Base-by-base conservation (phyloP, 2,113 vertebrate genomes). In the Albula glossodonta region DNA sequence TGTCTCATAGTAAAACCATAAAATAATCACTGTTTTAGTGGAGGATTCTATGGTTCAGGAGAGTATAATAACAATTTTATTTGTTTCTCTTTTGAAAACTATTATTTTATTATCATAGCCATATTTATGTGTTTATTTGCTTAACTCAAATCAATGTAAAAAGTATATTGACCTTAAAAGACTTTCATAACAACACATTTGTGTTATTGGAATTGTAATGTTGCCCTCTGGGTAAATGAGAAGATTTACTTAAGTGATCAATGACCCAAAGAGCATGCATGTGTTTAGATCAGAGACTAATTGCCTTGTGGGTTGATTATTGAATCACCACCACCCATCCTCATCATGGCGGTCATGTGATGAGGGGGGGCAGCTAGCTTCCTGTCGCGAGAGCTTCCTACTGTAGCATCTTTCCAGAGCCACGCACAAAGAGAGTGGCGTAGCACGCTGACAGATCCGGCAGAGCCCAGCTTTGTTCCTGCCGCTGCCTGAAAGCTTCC, bases 271-370 rank as follows among this genome's bases (percentile, higher is more conserved):
- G 49, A 51, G 50, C 52, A 51, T 79, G 51, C 81, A 1, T 41
- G 1, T 88, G 87, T 87, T 90, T 82, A 92, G 86, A 92, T 92
- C 90, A 89, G 85, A 91, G 85, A 80, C 88, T 92, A 89, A 94
- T 91, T 92, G 88, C 87, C 85, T 79, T 87, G 88, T 88, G 89
- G 90, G 89, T 92, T 94, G 93, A 94, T 95, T 93, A 93, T 93
- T 90, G 90, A 88, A 85, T 87, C 56, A 66, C 60, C 60, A 19
- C 31, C 31, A 22, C 25, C 48, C 13, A 2, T 79, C 78, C 31
- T 48, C 78, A 41, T 79, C 78, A 79, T 15, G 31, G 52, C 31
- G 5, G 48, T 11, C 83, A 56, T 15, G 31, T 48, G 70, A 78
- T 12, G 2, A 51, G 31, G 31, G 31, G 6, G 41, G 49, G 2